Percentiles rank a stretch among this genome's conserved stretches.
Conservation (phyloP, 1,140 invertebrate species). For the Drosophila trapezifrons region DNA sequence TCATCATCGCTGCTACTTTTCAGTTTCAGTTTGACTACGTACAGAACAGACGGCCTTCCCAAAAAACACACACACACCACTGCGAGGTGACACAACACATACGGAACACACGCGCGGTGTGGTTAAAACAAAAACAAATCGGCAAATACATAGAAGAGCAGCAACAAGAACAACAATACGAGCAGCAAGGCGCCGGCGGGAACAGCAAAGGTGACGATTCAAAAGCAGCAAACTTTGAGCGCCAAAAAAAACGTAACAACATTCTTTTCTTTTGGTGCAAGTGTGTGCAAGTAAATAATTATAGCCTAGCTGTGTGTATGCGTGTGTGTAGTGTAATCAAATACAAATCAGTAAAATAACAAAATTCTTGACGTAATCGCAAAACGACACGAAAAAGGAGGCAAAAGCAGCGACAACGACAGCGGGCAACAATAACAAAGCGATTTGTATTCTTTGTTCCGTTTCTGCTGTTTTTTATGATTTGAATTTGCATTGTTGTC, state of each 20-base stretch:
- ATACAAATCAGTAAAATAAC: slow-evolving; percentile 76
- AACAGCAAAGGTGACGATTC: slow-evolving; percentile 35
- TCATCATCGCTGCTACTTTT: slow-evolving; percentile 70
- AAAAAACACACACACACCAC: slow-evolving; percentile 27
- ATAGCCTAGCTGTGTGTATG: slow-evolving; percentile 27
- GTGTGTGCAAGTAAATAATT: slow-evolving; percentile 59
- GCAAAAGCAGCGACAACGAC: slow-evolving; percentile 25
- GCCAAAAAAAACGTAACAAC: slow-evolving; percentile 55
- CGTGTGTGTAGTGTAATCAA: slow-evolving; percentile 59
- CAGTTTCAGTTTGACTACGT: slow-evolving; percentile 64
- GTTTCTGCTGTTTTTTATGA: slow-evolving; percentile 28
- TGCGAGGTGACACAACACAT: not conserved
- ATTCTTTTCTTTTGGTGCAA: slow-evolving; percentile 25
- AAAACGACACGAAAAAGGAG: slow-evolving; percentile 54
- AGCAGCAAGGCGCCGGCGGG: slow-evolving; percentile 11
- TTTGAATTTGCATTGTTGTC: slow-evolving; percentile 37
- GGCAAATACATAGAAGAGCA: slow-evolving; percentile 9
- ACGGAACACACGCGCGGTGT: slow-evolving; percentile 9
- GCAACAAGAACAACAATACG: slow-evolving; percentile 24
- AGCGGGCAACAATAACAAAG: slow-evolving; percentile 45
- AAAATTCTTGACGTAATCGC: slow-evolving; percentile 82
- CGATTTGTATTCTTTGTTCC: slow-evolving; percentile 35
- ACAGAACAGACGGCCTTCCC: slow-evolving; percentile 51
- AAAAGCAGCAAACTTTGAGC: slow-evolving; percentile 62
- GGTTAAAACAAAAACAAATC: slow-evolving; percentile 20